These are phyloP conservation scores for Leptatherina wallacei DNA, from an alignment of 2,797 vertebrate species.

Conservation along the genomic window DNA sequence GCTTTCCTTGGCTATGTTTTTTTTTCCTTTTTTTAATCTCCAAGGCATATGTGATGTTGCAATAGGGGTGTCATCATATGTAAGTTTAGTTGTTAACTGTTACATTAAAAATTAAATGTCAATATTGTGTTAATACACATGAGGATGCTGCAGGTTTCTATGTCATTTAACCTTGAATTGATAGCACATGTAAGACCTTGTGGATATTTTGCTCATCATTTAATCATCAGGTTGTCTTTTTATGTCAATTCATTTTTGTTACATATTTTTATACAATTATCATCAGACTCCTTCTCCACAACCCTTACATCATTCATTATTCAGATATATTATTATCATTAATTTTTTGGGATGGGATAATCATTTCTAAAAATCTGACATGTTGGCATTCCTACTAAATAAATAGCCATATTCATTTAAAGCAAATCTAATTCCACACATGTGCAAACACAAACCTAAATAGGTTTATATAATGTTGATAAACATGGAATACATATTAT, in stretches of 20 bases:
- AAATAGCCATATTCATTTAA: background rate
- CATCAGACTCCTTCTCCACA: too few relatives aligned
- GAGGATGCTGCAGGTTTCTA: background rate
- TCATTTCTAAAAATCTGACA: background rate
- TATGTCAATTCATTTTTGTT: too few relatives aligned
- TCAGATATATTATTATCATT: too few relatives aligned
- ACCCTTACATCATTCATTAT: too few relatives aligned
- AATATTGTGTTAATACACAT: background rate
- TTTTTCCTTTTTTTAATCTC: background rate
- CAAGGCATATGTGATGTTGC: background rate
- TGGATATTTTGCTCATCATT: too few relatives aligned
- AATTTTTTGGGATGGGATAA: too few relatives aligned
- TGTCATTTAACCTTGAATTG: background rate
- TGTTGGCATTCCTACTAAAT: background rate
- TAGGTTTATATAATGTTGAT: conserved; percentile 12
- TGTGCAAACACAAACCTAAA: background rate
- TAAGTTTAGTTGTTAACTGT: background rate
- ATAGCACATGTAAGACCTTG: too few relatives aligned
- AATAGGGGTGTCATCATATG: too few relatives aligned
- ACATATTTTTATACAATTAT: too few relatives aligned
- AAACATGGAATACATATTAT: conserved; percentile 14
- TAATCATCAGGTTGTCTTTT: too few relatives aligned
- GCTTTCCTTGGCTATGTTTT: background rate
- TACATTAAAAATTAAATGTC: background rate
- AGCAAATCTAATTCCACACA: background rate